Evolutionary conservation across 1,140 invertebrate genomes (phyloP).

Genomic region (Drosophila equinoxialis): DNA sequence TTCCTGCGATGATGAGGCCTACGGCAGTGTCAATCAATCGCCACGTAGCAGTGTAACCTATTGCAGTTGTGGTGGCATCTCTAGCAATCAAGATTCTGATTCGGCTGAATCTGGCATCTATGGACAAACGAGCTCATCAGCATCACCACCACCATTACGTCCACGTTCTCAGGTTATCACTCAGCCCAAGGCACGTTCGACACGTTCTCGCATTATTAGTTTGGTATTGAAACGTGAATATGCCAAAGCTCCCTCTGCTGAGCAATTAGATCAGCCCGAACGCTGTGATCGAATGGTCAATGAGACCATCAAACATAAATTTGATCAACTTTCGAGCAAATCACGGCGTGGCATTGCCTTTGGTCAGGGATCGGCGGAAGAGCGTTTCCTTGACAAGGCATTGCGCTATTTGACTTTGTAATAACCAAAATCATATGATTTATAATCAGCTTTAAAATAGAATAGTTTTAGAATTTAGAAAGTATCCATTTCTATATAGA

Average conservation of each 20-base stretch:
- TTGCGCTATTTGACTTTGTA: slow-evolving; percentile 76
- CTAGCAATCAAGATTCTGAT: slow-evolving; percentile 40
- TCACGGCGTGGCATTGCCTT: slow-evolving; percentile 43
- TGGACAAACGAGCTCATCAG: slow-evolving; percentile 15
- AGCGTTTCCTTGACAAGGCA: slow-evolving; percentile 68
- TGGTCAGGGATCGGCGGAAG: slow-evolving; percentile 40
- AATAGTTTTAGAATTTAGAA: neutral
- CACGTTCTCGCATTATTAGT: slow-evolving; percentile 65
- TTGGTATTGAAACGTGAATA: slow-evolving; percentile 68
- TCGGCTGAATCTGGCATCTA: slow-evolving; percentile 65
- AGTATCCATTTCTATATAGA: neutral
- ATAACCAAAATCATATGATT: neutral
- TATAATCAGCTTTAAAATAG: too few species aligned
- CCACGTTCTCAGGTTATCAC: slow-evolving; percentile 52
- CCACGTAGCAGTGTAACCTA: slow-evolving; percentile 62
- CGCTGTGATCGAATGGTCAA: slow-evolving; percentile 26
- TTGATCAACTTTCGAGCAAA: slow-evolving; percentile 22
- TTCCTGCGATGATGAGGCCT: slow-evolving; percentile 63
- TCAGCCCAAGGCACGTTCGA: slow-evolving; percentile 40
- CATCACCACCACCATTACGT: slow-evolving; percentile 36
- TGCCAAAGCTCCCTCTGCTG: slow-evolving; percentile 15
- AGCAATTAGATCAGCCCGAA: slow-evolving; percentile 20
- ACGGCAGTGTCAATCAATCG: slow-evolving; percentile 50
- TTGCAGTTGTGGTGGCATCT: slow-evolving; percentile 44
- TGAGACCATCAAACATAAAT: slow-evolving; percentile 34